Conservation (phyloP, 2,888 invertebrate species). For the Andricus curvator region DNA sequence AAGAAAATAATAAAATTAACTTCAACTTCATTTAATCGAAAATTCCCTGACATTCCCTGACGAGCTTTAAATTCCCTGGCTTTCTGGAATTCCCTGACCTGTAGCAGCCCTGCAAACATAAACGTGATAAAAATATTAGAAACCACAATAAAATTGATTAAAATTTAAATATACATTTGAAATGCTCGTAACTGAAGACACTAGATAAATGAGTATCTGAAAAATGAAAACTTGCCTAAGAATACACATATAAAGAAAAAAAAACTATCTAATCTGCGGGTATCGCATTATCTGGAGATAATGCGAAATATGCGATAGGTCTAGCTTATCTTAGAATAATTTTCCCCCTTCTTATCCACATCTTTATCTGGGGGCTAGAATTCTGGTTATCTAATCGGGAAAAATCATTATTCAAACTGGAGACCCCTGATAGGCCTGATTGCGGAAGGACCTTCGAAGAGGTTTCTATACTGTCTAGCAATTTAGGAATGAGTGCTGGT, state of each 20-base stretch:
- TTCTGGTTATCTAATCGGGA: slow-evolving; percentile 10
- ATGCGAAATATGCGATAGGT: neutral
- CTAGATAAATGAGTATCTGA: neutral
- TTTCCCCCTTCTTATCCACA: neutral
- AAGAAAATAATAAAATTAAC: too few species aligned
- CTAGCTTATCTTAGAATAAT: neutral
- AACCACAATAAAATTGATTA: neutral
- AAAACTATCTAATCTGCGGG: neutral
- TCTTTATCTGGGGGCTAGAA: neutral
- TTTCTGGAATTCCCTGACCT: too few species aligned
- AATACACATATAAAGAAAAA: neutral
- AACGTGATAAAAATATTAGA: neutral
- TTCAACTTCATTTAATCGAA: too few species aligned
- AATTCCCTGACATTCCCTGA: too few species aligned
- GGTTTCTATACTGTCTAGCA: neutral
- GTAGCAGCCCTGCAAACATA: neutral
- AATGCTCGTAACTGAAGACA: neutral
- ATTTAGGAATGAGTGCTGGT: slow-evolving; percentile 4
- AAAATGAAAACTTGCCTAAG: neutral
- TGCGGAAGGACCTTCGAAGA: slow-evolving; percentile 28
- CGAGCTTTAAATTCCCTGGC: neutral
- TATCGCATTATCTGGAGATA: neutral
- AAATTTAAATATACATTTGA: neutral
- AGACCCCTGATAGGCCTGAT: neutral
- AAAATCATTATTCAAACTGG: slow-evolving; percentile 39